Evolutionary conservation across 2,113 vertebrate species (phyloP), one percentile per base, ranked within the genome.

Genomic region (Fulica atra): DNA sequence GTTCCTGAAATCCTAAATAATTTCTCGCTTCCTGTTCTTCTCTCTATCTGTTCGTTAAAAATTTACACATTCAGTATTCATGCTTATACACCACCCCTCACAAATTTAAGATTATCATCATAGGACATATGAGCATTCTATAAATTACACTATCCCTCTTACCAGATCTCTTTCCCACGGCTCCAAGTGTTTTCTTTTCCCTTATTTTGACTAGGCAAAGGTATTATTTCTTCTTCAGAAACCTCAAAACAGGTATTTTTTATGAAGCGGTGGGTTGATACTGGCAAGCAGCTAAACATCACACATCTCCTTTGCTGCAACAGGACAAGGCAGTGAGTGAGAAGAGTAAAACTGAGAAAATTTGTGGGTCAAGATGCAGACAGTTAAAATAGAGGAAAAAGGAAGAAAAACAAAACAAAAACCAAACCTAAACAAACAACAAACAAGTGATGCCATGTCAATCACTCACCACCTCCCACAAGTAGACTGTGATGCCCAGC

Each of bases 221-320:
- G 53, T 59, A 51, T 7, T 12, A n/a, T 35, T 88, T 66, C 17
- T 81, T 48, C 40, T 88, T 82, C 42, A 66, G n/a, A 78, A 53
- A 29, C 8, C 16, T 54, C 36, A 86, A 76, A 88, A 83, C 5
- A 21, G 7, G 1, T 23, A 9, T 48, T 65, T 79, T 61, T 51
- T 16, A 3, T 71, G 8, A 2, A 3, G 8, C 33, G 10, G 5
- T 73, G 19, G 2, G 2, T 50, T 72, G 28, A 36, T 9, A 7
- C 6, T 17, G 7, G 20, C 19, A 76, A 61, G 10, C 18, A 56
- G 16, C 16, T 69, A 16, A 84, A 60, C 24, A 21, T 50, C 38
- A 65, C 28, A 36, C 3, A 51, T 19, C 5, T 8, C 2, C 8
- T 76, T 50, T 87, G 21, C 16, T 60, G 14, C 17, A 69, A 15